These are phyloP conservation scores for Phengaris arion DNA, from an alignment of 2,888 invertebrate species.

Conservation along the genomic window DNA sequence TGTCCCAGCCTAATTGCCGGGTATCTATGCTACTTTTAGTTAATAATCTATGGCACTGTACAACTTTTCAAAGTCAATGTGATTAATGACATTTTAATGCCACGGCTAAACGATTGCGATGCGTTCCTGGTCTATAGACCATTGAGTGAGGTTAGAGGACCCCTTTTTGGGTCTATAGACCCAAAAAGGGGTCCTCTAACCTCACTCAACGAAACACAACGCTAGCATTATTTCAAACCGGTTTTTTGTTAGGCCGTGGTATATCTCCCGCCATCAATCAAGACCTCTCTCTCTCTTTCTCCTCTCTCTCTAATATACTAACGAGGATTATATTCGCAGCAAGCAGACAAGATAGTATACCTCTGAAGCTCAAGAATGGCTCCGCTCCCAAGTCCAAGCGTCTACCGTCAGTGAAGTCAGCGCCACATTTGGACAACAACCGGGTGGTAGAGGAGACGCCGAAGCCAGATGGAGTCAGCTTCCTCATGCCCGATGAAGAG, in stretches of 20 bases:
- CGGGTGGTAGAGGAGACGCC: constrained; percentile 40
- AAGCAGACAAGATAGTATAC: constrained; percentile 49
- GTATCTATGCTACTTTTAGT: too few species aligned
- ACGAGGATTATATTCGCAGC: constrained; percentile 33
- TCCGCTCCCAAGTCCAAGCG: constrained; percentile 49
- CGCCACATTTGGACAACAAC: constrained; percentile 67
- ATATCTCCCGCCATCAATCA: too few species aligned
- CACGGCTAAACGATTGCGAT: neutral
- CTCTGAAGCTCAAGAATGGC: constrained; percentile 43
- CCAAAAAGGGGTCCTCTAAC: too few species aligned
- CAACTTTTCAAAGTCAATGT: constrained; percentile 5
- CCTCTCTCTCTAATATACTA: neutral
- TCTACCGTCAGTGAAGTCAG: constrained; percentile 63
- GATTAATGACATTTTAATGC: constrained; percentile 1
- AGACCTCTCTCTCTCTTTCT: too few species aligned
- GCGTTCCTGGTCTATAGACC: too few species aligned
- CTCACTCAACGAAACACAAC: too few species aligned
- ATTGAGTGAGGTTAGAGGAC: too few species aligned
- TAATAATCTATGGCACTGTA: neutral
- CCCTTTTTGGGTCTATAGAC: neutral
- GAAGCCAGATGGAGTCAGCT: constrained; percentile 38
- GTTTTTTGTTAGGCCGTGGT: too few species aligned
- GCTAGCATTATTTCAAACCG: too few species aligned
- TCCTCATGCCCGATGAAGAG: constrained; percentile 34
- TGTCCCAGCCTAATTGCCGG: too few species aligned